These are phyloP conservation scores for Pachycephala philippinensis DNA, from an alignment of 2,113 vertebrate species.

Conservation along the genomic window DNA sequence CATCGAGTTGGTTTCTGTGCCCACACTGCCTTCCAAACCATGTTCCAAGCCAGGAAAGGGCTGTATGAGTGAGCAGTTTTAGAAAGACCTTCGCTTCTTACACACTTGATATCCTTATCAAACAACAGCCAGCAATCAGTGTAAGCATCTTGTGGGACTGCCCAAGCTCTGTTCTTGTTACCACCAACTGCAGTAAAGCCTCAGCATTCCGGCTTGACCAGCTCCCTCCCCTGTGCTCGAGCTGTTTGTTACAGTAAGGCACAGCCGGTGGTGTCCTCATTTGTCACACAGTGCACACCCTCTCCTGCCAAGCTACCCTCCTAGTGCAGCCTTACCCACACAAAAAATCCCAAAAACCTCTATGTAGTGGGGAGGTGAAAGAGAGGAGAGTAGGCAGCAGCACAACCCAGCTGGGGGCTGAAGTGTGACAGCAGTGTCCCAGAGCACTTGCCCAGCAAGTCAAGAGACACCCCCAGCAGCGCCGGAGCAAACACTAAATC, in stretches of 20 bases:
- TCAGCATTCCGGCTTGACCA: neutral
- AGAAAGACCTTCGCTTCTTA: neutral
- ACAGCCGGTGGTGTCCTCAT: rapidly evolving
- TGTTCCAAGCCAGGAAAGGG: neutral
- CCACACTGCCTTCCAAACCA: neutral
- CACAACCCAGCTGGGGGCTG: neutral
- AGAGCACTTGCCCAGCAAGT: neutral
- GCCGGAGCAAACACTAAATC: neutral
- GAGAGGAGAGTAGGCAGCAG: neutral
- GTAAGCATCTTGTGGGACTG: neutral
- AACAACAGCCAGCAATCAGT: neutral
- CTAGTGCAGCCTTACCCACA: neutral
- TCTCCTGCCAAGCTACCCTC: neutral
- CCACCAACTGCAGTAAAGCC: neutral
- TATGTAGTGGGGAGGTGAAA: rapidly evolving
- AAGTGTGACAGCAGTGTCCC: neutral
- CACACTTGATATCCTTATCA: neutral
- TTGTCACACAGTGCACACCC: neutral
- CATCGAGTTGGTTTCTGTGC: neutral
- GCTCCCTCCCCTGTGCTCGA: neutral
- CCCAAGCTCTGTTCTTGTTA: neutral
- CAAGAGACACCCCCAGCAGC: neutral
- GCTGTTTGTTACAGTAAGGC: neutral
- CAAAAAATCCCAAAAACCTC: neutral
- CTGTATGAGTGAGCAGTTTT: neutral